phyloP scores from a whole-genome alignment of 2,888 invertebrate genomes.

The Ophonus ardosiacus region DNA sequence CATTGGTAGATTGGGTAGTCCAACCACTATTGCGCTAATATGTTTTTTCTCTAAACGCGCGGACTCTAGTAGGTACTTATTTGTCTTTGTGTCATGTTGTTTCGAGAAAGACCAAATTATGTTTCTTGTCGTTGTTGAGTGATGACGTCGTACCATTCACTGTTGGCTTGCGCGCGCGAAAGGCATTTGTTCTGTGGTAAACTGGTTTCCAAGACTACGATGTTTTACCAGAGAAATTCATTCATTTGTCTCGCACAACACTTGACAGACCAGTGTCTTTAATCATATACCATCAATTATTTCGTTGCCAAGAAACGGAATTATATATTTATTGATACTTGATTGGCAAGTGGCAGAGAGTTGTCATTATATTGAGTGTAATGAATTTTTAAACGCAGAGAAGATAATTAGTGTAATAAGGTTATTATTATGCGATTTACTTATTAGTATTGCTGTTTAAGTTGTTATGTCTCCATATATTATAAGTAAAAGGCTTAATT shows the following conservation, averaged over 20 bases:
- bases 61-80: too few species aligned
- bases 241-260: conserved; percentile 23
- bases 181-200: conserved; percentile 56
- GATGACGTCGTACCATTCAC: conserved; percentile 51
- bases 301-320: not conserved
- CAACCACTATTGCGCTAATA: too few species aligned
- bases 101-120: not conserved
- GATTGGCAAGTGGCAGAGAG: not conserved
- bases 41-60: too few species aligned
- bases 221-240: conserved; percentile 48
- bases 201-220: conserved; percentile 55
- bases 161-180: conserved; percentile 33
- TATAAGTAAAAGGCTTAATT: too few species aligned
- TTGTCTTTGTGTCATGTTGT: not conserved
- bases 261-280: not conserved
- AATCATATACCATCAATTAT: not conserved
- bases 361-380: not conserved
- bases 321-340: not conserved
- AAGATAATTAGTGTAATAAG: not conserved
- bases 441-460: not conserved
- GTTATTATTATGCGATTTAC: not conserved
- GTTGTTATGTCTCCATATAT: too few species aligned
- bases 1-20: too few species aligned
- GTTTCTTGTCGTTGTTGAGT: not conserved
- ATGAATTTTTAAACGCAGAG: not conserved